Percentiles rank a stretch among this genome's conserved stretches.
phyloP scores from a whole-genome alignment of 1,140 invertebrate species.

The Chymomyza costata region DNA sequence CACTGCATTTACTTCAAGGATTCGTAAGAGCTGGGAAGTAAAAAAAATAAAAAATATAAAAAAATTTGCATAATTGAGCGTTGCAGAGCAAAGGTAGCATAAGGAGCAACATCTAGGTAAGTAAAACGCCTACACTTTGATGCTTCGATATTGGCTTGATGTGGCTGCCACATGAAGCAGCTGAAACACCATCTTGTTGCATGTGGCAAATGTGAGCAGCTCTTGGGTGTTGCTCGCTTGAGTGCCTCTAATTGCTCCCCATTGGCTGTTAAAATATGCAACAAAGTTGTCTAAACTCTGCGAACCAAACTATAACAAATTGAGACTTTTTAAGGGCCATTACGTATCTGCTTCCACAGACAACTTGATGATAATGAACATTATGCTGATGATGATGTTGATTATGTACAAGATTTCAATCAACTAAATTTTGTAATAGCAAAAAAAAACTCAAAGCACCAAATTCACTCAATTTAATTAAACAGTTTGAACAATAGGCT shows the following conservation, averaged over 20 bases:
- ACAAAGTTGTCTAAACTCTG: constrained; percentile 17
- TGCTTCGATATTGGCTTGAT: no score
- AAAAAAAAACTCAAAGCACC: constrained; percentile 47
- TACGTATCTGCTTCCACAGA: no score
- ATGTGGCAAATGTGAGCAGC: constrained; percentile 55
- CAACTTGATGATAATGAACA: no score
- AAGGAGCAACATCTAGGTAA: no score
- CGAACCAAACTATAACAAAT: constrained; percentile 13
- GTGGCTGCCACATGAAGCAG: no score
- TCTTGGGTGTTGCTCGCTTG: constrained; percentile 33
- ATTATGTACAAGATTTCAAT: no score
- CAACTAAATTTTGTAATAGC: no score
- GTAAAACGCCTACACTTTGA: no score
- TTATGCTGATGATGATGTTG: no score
- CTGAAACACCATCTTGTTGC: no score
- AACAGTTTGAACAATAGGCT: constrained; percentile 19
- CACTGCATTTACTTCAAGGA: neutral
- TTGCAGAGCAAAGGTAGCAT: neutral
- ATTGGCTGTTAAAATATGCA: constrained; percentile 29
- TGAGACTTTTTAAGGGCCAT: no score
- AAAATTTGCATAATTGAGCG: constrained; percentile 4
- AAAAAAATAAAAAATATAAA: no score
- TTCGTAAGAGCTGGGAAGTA: neutral
- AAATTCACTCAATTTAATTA: constrained; percentile 73
- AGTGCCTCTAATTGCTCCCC: constrained; percentile 28